Conservation (phyloP, 2,113 vertebrate species). For the Brachirus orientalis region DNA sequence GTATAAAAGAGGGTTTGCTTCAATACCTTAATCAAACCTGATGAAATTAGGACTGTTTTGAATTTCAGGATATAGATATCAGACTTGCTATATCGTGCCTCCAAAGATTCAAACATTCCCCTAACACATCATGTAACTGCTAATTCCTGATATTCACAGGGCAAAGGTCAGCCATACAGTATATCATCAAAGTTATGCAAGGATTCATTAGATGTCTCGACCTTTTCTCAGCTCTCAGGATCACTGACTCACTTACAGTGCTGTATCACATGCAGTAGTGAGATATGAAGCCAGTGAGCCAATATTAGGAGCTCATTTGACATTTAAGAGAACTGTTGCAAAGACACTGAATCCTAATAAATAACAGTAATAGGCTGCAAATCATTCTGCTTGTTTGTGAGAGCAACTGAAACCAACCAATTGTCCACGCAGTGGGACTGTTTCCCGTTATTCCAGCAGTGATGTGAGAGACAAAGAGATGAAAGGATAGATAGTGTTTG, state of each 20-base stretch:
- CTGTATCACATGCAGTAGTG: not conserved
- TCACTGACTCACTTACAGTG: constrained; percentile 17
- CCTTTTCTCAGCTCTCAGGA: constrained; percentile 31
- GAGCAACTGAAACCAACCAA: not conserved
- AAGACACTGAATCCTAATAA: constrained; percentile 17
- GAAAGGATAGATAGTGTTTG: constrained; percentile 13
- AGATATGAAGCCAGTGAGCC: constrained; percentile 13
- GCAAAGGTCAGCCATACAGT: constrained; percentile 44
- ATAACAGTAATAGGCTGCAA: constrained; percentile 16
- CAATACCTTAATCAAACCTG: not conserved
- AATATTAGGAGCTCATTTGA: constrained; percentile 8
- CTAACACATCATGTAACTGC: constrained; percentile 8
- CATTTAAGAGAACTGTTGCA: not conserved
- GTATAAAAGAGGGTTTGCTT: not conserved
- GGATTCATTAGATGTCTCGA: constrained; percentile 32
- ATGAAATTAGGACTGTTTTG: constrained; percentile 30
- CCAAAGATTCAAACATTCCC: constrained; percentile 28
- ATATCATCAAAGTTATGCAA: constrained; percentile 34
- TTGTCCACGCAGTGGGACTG: not conserved
- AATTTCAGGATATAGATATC: constrained; percentile 16
- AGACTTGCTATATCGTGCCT: constrained; percentile 36
- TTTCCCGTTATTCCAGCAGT: constrained; percentile 14
- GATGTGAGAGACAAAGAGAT: constrained; percentile 13
- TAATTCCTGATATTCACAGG: constrained; percentile 31
- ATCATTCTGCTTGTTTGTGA: not conserved